A percentile compares a stretch with the other conserved stretches of the same genome.
Conservation (phyloP, 1,140 invertebrate species). For the Cryptotermes secundus region DNA sequence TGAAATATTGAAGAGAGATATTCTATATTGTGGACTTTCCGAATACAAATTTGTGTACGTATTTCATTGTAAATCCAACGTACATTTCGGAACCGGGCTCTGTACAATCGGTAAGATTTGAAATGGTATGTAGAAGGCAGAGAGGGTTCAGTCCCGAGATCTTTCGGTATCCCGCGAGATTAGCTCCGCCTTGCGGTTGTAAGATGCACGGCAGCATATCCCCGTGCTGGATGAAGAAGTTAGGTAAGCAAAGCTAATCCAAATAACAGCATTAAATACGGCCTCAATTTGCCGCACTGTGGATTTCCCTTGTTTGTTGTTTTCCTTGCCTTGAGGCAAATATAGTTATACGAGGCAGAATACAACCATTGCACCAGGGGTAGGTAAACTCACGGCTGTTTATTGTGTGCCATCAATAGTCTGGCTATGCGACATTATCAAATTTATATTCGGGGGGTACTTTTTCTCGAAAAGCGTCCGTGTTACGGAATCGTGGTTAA, state of each 20-base stretch:
- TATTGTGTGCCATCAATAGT: too few species aligned
- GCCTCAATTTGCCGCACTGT: constrained; percentile 51
- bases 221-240: constrained; percentile 24
- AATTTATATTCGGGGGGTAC: too few species aligned
- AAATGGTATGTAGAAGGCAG: neutral
- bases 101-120: neutral
- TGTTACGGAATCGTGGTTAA: too few species aligned
- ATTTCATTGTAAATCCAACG: neutral
- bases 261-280: constrained; percentile 53
- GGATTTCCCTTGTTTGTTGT: constrained; percentile 40
- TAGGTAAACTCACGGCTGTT: neutral
- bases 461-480: too few species aligned
- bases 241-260: constrained; percentile 44
- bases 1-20: too few species aligned
- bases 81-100: too few species aligned
- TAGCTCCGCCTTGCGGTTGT: constrained; percentile 10
- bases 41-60: too few species aligned
- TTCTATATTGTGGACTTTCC: too few species aligned
- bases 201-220: neutral
- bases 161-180: constrained; percentile 7
- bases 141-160: neutral
- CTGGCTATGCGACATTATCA: too few species aligned
- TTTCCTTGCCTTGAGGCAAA: neutral
- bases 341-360: neutral
- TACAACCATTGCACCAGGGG: neutral